phyloP scores from a whole-genome alignment of 2,888 invertebrate species.

The Uloborus plumipes region DNA sequence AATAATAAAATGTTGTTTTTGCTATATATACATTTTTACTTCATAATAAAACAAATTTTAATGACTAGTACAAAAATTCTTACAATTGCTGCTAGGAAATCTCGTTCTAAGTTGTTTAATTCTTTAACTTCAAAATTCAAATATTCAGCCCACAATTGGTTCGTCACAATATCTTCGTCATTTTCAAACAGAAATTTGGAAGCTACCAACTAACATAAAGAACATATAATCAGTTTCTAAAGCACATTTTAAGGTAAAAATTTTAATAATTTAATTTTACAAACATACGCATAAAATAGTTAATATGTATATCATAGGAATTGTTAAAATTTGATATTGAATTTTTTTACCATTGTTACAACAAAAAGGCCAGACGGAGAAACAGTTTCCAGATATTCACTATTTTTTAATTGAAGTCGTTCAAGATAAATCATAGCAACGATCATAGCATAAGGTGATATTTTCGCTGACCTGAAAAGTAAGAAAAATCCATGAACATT shows the following conservation, averaged over 20 bases:
- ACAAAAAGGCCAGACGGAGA: conserved; percentile 94
- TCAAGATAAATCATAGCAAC: conserved; percentile 94
- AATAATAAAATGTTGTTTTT: too few species aligned
- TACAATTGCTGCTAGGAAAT: conserved; percentile 89
- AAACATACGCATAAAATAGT: neutral
- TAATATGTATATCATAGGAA: neutral
- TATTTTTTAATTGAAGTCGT: conserved; percentile 83
- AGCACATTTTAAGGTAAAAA: neutral
- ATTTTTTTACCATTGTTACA: conserved; percentile 83
- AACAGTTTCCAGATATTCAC: conserved; percentile 84
- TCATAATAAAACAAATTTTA: too few species aligned
- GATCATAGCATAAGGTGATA: conserved; percentile 92
- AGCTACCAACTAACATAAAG: conserved; percentile 84
- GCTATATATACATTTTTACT: too few species aligned
- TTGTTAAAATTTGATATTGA: neutral
- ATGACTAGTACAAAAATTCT: neutral
- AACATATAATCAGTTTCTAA: neutral
- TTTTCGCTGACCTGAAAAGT: conserved; percentile 83
- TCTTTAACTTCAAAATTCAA: conserved; percentile 81
- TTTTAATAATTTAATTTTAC: neutral
- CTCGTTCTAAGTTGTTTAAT: conserved; percentile 86
- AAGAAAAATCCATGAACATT: conserved; percentile 78
- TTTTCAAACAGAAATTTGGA: conserved; percentile 95
- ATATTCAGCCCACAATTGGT: conserved; percentile 93
- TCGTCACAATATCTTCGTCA: conserved; percentile 90